A percentile compares a stretch with the other conserved stretches of the same genome.
These are phyloP conservation scores for Notiomystis cincta DNA, from an alignment of 2,113 vertebrate genomes.

Conservation along the genomic window DNA sequence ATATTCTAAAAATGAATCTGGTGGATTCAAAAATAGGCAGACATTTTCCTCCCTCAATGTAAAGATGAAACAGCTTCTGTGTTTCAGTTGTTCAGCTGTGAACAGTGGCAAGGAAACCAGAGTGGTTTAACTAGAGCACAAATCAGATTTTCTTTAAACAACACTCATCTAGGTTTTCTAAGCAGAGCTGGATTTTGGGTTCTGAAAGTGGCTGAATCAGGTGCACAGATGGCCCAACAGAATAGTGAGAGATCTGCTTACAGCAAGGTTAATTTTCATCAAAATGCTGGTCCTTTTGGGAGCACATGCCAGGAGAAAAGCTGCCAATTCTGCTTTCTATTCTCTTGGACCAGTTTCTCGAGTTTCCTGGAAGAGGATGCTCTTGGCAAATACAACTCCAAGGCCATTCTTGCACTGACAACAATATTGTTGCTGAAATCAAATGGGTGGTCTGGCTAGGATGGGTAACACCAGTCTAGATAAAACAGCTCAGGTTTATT, in stretches of 20 bases:
- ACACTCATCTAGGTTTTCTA: neutral
- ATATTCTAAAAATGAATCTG: neutral
- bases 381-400: neutral
- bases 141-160: neutral
- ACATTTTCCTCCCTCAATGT: neutral
- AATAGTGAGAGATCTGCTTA: neutral
- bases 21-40: neutral
- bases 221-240: neutral
- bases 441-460: neutral
- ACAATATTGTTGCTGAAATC: neutral
- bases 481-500: neutral
- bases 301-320: neutral
- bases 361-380: slow-evolving; percentile 40
- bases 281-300: neutral
- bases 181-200: neutral
- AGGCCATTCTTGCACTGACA: neutral
- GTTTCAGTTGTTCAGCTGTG: neutral
- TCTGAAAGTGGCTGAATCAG: neutral
- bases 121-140: neutral
- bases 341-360: slow-evolving; percentile 30
- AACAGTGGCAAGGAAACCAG: neutral
- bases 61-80: neutral
- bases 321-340: slow-evolving; percentile 34
- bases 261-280: slow-evolving; percentile 9
- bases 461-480: neutral